Conservation (phyloP, 2,113 vertebrate species). For the Microcebus griseorufus region DNA sequence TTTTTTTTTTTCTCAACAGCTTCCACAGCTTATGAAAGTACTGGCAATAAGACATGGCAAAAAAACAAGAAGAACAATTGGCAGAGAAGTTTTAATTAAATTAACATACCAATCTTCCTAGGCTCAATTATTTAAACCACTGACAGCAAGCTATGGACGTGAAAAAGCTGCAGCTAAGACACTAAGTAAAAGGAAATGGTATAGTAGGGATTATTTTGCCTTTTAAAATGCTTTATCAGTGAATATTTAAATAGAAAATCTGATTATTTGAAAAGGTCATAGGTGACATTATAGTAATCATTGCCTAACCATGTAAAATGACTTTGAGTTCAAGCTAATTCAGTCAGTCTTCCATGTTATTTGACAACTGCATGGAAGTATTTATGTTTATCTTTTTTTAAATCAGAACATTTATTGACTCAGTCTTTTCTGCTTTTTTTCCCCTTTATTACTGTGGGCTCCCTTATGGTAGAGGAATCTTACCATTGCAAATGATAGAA, state of each 20-base stretch:
- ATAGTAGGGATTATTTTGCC: neutral
- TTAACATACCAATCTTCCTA: constrained; percentile 25
- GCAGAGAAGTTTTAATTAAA: constrained; percentile 63
- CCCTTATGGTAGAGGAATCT: neutral
- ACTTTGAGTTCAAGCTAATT: constrained; percentile 48
- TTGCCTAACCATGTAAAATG: constrained; percentile 48
- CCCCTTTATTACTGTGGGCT: neutral
- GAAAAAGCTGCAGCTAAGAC: neutral
- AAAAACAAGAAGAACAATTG: neutral
- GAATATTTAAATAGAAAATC: neutral
- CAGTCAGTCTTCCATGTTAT: constrained; percentile 39
- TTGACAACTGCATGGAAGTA: neutral
- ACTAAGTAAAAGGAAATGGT: neutral
- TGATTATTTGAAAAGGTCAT: neutral
- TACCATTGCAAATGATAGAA: neutral
- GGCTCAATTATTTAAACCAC: constrained; percentile 46
- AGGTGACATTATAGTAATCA: constrained; percentile 59
- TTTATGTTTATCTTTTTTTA: neutral
- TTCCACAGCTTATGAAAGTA: neutral
- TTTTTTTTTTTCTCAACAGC: constrained; percentile 9
- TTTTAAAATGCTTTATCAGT: constrained; percentile 1
- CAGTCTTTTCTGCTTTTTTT: neutral
- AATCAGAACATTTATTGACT: neutral
- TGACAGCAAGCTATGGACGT: neutral
- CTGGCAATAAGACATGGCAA: constrained; percentile 31